phyloP scores from a whole-genome alignment of 2,113 vertebrate species.

The Pithys albifrons region DNA sequence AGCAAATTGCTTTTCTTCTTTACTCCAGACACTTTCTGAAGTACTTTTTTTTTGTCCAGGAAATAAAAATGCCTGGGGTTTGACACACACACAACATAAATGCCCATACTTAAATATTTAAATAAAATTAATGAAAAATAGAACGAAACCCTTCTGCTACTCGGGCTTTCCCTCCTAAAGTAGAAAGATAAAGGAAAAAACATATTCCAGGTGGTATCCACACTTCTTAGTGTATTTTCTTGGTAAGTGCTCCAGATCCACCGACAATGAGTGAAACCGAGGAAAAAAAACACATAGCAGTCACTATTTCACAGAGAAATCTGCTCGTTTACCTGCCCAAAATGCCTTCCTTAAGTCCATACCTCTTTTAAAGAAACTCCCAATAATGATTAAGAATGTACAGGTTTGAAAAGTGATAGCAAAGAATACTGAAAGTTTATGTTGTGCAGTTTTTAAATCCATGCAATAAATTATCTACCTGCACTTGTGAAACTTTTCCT shows the following conservation, averaged over 20 bases:
- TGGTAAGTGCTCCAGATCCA: neutral
- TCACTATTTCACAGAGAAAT: neutral
- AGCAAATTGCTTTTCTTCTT: neutral
- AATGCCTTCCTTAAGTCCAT: neutral
- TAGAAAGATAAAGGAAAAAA: neutral
- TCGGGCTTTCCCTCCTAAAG: neutral
- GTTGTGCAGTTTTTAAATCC: neutral
- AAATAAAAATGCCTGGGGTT: neutral
- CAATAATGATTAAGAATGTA: neutral
- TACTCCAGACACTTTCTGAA: neutral
- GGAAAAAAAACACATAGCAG: rapidly evolving
- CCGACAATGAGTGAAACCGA: neutral
- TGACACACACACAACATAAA: neutral
- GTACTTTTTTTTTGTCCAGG: neutral
- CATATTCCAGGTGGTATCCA: neutral
- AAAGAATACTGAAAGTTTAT: neutral
- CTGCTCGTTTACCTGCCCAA: neutral
- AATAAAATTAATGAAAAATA: neutral
- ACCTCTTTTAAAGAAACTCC: neutral
- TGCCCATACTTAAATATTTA: neutral
- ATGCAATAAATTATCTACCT: neutral
- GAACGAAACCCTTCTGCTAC: neutral
- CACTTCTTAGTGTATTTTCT: neutral
- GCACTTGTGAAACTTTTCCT: neutral
- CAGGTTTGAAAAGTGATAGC: neutral